These are phyloP conservation scores for Strigamia crassipes DNA, from an alignment of 2,888 invertebrate genomes.

Conservation along the genomic window DNA sequence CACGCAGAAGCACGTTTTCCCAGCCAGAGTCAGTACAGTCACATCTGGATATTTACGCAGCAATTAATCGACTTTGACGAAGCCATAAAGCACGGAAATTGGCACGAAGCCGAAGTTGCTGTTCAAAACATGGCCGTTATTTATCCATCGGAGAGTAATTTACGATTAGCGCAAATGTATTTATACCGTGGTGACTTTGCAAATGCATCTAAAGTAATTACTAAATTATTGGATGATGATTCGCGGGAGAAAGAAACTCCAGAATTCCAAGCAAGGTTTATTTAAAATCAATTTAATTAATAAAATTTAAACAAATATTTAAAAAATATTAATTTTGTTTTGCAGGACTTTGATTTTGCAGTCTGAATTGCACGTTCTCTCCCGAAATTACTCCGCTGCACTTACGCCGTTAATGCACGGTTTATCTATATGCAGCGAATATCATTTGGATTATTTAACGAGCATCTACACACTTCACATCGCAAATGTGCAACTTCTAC, in stretches of 20 bases:
- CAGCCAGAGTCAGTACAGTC: constrained; percentile 64
- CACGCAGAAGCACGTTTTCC: constrained; percentile 46
- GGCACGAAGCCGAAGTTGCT: constrained; percentile 73
- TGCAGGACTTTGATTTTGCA: constrained; percentile 56
- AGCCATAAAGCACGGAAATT: constrained; percentile 64
- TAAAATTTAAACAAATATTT: background rate
- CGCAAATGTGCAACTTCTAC: constrained; percentile 73
- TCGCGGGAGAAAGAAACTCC: constrained; percentile 52
- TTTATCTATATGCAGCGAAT: constrained; percentile 72
- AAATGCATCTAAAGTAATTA: constrained; percentile 53
- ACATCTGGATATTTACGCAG: constrained; percentile 69
- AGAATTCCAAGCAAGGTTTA: constrained; percentile 51
- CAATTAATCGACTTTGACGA: constrained; percentile 56
- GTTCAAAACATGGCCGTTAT: constrained; percentile 68
- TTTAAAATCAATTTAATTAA: too few species aligned
- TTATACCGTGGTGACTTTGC: constrained; percentile 57
- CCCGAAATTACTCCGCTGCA: constrained; percentile 60
- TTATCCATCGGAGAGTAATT: constrained; percentile 66
- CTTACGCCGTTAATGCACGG: constrained; percentile 68
- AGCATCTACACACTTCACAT: constrained; percentile 77
- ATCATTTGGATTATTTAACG: constrained; percentile 77
- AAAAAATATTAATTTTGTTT: constrained; percentile 44
- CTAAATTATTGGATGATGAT: constrained; percentile 53
- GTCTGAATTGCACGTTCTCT: constrained; percentile 55
- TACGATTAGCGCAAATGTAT: constrained; percentile 54